Conservation (phyloP, 1,140 invertebrate genomes). For the Zaprionus lachaisei region DNA sequence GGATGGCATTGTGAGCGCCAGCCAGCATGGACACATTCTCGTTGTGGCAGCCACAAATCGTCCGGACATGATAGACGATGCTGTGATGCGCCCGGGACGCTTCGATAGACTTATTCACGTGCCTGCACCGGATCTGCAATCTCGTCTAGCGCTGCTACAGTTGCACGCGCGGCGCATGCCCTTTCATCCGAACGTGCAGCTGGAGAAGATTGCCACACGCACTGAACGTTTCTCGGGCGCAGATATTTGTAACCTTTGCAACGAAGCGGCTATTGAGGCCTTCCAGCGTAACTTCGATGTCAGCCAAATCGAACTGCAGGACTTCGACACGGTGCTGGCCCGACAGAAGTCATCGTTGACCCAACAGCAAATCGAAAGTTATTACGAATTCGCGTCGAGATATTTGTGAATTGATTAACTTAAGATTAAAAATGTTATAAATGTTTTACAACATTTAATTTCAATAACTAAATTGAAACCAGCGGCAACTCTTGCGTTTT, state of each 20-base stretch:
- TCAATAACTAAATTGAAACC: too few relatives aligned
- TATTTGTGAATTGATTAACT: constrained; percentile 15
- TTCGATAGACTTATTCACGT: constrained; percentile 91
- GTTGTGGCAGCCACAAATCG: constrained; percentile 92
- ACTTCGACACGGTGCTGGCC: constrained; percentile 86
- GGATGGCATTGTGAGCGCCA: constrained; percentile 87
- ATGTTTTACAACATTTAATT: not conserved
- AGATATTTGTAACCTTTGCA: constrained; percentile 90
- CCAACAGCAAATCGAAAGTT: constrained; percentile 83
- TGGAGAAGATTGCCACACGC: constrained; percentile 86
- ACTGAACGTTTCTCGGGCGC: constrained; percentile 92
- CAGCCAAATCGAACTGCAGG: constrained; percentile 82
- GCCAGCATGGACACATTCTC: constrained; percentile 85
- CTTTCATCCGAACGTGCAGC: constrained; percentile 86
- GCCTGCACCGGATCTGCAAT: constrained; percentile 88
- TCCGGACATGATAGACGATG: constrained; percentile 91
- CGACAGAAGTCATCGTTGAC: constrained; percentile 86
- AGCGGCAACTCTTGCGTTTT: too few relatives aligned
- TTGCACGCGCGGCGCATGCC: constrained; percentile 88
- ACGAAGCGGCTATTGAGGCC: constrained; percentile 89
- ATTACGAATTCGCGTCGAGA: constrained; percentile 73
- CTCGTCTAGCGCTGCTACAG: constrained; percentile 87
- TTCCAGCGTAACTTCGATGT: constrained; percentile 86
- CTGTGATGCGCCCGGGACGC: constrained; percentile 90
- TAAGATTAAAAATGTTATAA: constrained; percentile 2